Conservation (phyloP, 2,797 vertebrate species). For the Halcyon leucocephala region DNA sequence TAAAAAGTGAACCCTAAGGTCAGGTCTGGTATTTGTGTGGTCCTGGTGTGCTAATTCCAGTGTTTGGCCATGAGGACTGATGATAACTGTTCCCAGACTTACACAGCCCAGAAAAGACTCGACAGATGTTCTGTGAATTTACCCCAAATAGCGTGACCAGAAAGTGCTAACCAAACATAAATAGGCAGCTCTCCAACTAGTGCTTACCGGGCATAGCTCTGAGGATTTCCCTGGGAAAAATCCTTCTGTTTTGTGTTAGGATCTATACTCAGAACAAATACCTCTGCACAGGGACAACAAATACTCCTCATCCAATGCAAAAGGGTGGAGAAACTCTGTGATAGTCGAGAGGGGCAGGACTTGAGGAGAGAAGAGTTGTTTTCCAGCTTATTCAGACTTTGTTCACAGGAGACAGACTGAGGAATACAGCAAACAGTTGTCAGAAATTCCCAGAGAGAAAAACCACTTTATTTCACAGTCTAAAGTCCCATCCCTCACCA, state of each 20-base stretch:
- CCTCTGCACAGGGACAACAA: not conserved
- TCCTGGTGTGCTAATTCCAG: not conserved
- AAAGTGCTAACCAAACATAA: not conserved
- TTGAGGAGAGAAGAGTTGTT: not conserved
- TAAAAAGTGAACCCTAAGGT: not conserved
- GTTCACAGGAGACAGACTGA: not conserved
- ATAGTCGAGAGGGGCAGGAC: not conserved
- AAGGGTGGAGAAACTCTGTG: not conserved
- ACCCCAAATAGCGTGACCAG: not conserved
- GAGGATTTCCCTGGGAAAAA: not conserved
- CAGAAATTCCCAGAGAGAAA: constrained; percentile 5
- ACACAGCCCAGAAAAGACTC: not conserved
- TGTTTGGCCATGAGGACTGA: not conserved
- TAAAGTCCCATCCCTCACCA: not conserved
- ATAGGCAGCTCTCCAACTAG: not conserved
- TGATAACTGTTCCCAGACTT: not conserved
- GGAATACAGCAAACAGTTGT: not conserved
- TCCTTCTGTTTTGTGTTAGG: not conserved
- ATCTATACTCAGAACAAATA: not conserved
- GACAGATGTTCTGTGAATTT: not conserved
- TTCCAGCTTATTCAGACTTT: not conserved
- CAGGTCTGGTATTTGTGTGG: not conserved
- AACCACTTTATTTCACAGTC: not conserved
- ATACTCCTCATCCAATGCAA: not conserved
- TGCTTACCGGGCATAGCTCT: not conserved